These are phyloP conservation scores for Gallinago stenura DNA, from an alignment of 2,797 vertebrate species.

Conservation along the genomic window DNA sequence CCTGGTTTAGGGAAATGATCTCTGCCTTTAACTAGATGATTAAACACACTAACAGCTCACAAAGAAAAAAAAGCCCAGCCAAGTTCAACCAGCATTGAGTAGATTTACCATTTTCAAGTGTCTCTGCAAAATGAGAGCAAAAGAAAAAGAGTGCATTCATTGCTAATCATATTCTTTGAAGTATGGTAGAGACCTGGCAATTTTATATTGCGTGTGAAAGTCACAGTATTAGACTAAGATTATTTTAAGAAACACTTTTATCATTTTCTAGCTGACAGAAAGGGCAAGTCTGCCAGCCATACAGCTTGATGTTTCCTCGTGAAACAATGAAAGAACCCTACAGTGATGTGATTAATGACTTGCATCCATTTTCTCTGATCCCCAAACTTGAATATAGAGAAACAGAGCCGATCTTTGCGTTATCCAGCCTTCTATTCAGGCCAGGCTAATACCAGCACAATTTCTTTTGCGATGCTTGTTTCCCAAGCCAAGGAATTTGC, in stretches of 20 bases:
- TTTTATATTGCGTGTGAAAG: constrained; percentile 37
- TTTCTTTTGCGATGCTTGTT: constrained; percentile 30
- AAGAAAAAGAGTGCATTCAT: constrained; percentile 10
- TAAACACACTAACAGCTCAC: constrained; percentile 59
- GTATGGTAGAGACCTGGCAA: constrained; percentile 45
- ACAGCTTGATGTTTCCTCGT: constrained; percentile 4
- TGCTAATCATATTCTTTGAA: constrained; percentile 66
- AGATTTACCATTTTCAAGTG: constrained; percentile 58
- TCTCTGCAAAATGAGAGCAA: constrained; percentile 43
- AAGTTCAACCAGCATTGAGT: not conserved
- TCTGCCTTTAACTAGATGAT: constrained; percentile 74
- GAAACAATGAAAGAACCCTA: constrained; percentile 50
- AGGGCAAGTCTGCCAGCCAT: constrained; percentile 15
- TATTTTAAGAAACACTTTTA: constrained; percentile 74
- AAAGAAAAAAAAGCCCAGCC: not conserved
- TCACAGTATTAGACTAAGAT: constrained; percentile 62
- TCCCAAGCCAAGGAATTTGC: constrained; percentile 49
- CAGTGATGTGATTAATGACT: constrained; percentile 63
- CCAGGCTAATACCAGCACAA: constrained; percentile 54
- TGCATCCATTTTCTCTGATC: constrained; percentile 55
- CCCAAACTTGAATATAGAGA: constrained; percentile 36
- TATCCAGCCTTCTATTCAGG: constrained; percentile 56
- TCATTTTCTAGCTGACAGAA: constrained; percentile 60
- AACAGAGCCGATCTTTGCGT: not conserved
- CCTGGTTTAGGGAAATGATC: constrained; percentile 67